These are phyloP conservation scores for Drosophila kurseongensis DNA, from an alignment of 1,140 invertebrate species.

Conservation along the genomic window DNA sequence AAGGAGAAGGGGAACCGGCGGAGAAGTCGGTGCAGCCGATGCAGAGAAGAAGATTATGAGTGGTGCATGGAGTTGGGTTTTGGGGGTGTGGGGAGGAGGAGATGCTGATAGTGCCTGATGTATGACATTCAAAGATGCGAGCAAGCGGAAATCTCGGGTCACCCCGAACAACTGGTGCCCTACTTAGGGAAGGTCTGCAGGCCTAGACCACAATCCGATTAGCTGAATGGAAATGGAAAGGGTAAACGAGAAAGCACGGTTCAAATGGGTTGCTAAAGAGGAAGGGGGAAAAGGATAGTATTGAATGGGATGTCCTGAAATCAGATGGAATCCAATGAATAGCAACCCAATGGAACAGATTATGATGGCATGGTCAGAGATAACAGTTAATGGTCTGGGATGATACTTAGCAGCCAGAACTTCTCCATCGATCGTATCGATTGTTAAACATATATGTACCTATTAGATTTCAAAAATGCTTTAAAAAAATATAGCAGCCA, in stretches of 20 bases:
- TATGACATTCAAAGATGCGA: slow-evolving; percentile 9
- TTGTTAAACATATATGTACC: background rate
- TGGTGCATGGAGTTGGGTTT: background rate
- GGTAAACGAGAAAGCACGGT: background rate
- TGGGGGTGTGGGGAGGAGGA: background rate
- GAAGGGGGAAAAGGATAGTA: background rate
- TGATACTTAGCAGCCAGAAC: background rate
- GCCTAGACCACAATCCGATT: background rate
- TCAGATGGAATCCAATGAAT: background rate
- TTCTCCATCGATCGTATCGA: background rate
- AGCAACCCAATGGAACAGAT: background rate
- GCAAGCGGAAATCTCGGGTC: background rate
- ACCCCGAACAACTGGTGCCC: slow-evolving; percentile 13
- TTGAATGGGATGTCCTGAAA: background rate
- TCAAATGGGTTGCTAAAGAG: background rate
- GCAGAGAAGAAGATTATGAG: slow-evolving; percentile 50
- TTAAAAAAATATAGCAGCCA: no score
- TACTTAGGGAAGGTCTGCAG: background rate
- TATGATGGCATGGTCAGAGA: background rate
- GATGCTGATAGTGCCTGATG: slow-evolving; percentile 12
- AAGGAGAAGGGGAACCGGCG: background rate
- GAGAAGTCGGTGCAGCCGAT: slow-evolving; percentile 19
- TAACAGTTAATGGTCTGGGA: background rate
- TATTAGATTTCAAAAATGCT: background rate
- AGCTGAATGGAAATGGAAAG: background rate